Evolutionary conservation across 2,113 vertebrate species (phyloP), one percentile per base, ranked within the genome.

Genomic region (Myiagra hebetior): DNA sequence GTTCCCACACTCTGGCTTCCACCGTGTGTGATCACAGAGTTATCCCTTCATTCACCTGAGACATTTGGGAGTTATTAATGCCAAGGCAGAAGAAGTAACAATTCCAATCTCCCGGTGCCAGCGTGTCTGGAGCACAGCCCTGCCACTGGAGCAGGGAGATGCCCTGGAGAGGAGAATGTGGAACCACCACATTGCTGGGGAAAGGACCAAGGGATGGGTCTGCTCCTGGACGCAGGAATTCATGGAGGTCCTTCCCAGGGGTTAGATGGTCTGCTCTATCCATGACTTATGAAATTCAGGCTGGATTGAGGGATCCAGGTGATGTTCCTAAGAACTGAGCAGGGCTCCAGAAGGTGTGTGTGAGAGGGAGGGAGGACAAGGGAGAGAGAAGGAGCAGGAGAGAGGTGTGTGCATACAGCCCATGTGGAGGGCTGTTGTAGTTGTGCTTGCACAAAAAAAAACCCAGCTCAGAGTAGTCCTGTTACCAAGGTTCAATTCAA

Each of bases 211-310:
- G 26, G 60, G 20, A 21, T 0, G 3, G 67, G 20, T 39, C 56
- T 78, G 42, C 42, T 72, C 52, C 60, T 46, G 42, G n/a, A 62
- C 52, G 44, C 41, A 53, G 52, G 60, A 79, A 67, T 70, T 56
- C 50, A 24, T 28, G 5, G 33, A 3, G 0, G 12, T 7, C 28
- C 20, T 37, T 59, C 31, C 26, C 16, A 41, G 28, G 23, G 10
- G 10, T 17, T 16, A 49, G 52, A 13, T 67, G 28, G 49, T 10
- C 23, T 13, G 39, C 47, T 68, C 39, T 67, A 0, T 35, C 31
- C 17, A 10, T 6, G 28, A 18, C 4, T 17, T n/a, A 13, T 0
- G 0, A 67, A 63, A 37, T n/a, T 63, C 42, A 53, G n/a, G 17
- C 27, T 69, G 28, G 33, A 39, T 59, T 20, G 31, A 78, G 50